These are phyloP conservation scores for Microctenopoma lineatum DNA, from an alignment of 2,797 vertebrate genomes.

Conservation along the genomic window DNA sequence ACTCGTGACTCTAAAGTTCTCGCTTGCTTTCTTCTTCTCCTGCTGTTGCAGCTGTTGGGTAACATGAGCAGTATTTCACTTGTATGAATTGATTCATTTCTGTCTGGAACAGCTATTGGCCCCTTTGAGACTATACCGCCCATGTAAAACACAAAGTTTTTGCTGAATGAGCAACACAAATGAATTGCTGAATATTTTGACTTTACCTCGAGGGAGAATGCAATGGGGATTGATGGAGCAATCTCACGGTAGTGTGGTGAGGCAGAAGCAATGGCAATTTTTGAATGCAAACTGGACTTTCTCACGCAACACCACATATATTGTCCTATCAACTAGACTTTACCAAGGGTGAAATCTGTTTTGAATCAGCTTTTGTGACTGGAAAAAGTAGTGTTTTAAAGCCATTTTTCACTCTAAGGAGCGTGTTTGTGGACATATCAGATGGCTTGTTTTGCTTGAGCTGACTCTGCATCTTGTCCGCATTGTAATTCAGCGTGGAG, in stretches of 20 bases:
- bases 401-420: slow-evolving; percentile 16
- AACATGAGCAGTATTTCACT: slow-evolving; percentile 48
- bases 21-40: slow-evolving; percentile 4
- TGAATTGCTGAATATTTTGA: slow-evolving; percentile 69
- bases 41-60: slow-evolving; percentile 26
- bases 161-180: slow-evolving; percentile 66
- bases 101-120: slow-evolving; percentile 46
- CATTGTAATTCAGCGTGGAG: slow-evolving; percentile 60
- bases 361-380: background rate
- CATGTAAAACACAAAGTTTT: slow-evolving; percentile 64
- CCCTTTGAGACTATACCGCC: slow-evolving; percentile 55
- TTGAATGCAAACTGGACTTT: slow-evolving; percentile 18
- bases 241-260: slow-evolving; percentile 50
- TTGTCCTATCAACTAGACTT: background rate
- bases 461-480: slow-evolving; percentile 72
- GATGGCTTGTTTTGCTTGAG: slow-evolving; percentile 52
- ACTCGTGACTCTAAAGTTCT: slow-evolving; percentile 17
- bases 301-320: background rate
- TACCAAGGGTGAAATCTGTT: slow-evolving; percentile 8
- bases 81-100: slow-evolving; percentile 64
- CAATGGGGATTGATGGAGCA: slow-evolving; percentile 58
- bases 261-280: slow-evolving; percentile 23
- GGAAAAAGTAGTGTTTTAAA: slow-evolving; percentile 10
- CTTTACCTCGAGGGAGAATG: slow-evolving; percentile 40
- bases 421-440: slow-evolving; percentile 30